A percentile compares a stretch with the other conserved stretches of the same genome.
These are phyloP conservation scores for Cantharis rufa DNA, from an alignment of 2,888 invertebrate genomes.

Conservation along the genomic window DNA sequence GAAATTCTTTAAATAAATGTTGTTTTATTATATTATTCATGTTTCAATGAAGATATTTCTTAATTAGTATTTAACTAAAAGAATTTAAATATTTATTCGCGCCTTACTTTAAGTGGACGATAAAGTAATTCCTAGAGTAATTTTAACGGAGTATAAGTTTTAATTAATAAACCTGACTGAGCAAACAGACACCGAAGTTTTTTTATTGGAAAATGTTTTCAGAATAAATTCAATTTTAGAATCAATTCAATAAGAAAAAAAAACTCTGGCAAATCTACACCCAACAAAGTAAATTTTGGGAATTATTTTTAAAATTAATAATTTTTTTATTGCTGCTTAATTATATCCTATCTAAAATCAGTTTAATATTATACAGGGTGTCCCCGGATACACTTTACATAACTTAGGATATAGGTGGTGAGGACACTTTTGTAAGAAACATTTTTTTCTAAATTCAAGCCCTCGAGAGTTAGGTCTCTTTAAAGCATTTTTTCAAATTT, in stretches of 20 bases:
- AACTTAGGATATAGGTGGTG: no score
- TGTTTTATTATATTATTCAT: background rate
- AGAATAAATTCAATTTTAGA: background rate
- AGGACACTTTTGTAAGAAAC: no score
- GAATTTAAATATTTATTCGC: background rate
- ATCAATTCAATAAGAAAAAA: background rate
- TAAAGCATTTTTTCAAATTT: no score
- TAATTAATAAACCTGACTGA: background rate
- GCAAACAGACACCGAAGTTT: background rate
- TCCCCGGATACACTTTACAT: no score
- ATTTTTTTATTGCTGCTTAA: no score
- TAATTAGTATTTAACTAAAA: background rate
- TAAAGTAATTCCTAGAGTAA: background rate
- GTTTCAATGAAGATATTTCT: background rate
- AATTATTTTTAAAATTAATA: no score
- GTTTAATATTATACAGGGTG: no score
- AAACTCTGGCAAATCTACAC: no score
- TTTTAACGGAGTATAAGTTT: background rate
- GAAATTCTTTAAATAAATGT: background rate
- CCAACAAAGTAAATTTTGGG: no score
- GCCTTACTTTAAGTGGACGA: background rate
- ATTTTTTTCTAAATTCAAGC: no score
- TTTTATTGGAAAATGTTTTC: background rate
- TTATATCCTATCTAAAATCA: no score
- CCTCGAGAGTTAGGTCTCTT: no score